Percentiles rank a stretch among this genome's conserved stretches.
phyloP scores from a whole-genome alignment of 1,140 invertebrate genomes.

The Halesus radiatus region DNA sequence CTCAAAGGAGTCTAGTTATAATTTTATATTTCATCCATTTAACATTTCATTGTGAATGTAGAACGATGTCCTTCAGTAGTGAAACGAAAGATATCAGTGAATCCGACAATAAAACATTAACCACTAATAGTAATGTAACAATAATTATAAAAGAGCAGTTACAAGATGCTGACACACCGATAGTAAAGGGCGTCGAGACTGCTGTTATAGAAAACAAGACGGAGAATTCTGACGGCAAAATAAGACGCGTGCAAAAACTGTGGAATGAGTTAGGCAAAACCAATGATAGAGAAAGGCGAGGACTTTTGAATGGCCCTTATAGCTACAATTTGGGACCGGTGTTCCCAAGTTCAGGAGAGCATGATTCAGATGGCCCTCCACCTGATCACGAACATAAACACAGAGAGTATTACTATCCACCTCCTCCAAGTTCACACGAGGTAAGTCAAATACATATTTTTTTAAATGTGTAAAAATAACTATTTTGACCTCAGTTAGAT shows the following conservation, averaged over 20 bases:
- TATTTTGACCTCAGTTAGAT: too few relatives aligned
- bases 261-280: neutral
- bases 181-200: neutral
- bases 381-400: neutral
- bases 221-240: neutral
- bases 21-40: neutral
- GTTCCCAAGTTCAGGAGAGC: conserved; percentile 29
- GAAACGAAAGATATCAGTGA: neutral
- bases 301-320: conserved; percentile 31
- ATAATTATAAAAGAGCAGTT: neutral
- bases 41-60: conserved; percentile 19
- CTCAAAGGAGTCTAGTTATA: too few relatives aligned
- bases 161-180: neutral
- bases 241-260: neutral
- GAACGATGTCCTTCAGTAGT: neutral
- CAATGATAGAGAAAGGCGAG: conserved; percentile 31
- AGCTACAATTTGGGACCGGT: conserved; percentile 21
- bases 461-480: too few relatives aligned
- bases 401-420: conserved; percentile 39
- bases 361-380: conserved; percentile 39
- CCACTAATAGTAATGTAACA: neutral
- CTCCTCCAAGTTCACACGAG: conserved; percentile 14
- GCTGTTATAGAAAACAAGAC: neutral
- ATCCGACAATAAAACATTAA: neutral
- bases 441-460: neutral